Conservation (phyloP, 2,797 vertebrate genomes). For the Trichosurus vulpecula region DNA sequence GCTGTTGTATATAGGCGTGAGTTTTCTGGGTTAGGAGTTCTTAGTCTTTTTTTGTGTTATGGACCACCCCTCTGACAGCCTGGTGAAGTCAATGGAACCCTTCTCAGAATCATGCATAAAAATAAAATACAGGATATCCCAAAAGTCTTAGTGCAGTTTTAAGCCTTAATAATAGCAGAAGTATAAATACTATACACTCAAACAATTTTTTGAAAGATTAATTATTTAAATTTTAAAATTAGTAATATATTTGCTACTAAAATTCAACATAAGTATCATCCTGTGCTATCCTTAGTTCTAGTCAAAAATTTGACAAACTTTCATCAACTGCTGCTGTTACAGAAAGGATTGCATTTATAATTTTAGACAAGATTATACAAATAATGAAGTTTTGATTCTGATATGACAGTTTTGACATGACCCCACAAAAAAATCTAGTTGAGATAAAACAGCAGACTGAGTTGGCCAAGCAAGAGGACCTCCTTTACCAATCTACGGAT, state of each 20-base stretch:
- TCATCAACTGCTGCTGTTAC: not conserved
- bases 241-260: not conserved
- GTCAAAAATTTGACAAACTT: not conserved
- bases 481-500: not conserved
- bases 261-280: not conserved
- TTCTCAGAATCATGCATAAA: not conserved
- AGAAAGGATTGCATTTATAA: not conserved
- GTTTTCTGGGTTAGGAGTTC: not conserved
- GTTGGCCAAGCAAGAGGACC: not conserved
- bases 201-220: not conserved
- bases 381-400: not conserved
- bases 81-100: not conserved
- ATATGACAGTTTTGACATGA: not conserved
- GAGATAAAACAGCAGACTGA: not conserved
- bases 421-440: not conserved
- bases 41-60: not conserved
- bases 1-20: not conserved
- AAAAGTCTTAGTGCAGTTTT: not conserved
- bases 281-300: not conserved
- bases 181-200: not conserved
- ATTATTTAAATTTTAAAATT: not conserved
- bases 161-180: not conserved
- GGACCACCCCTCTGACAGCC: not conserved
- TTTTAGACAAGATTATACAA: not conserved
- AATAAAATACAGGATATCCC: not conserved